Base-by-base conservation (phyloP, 2,113 vertebrate genomes). In the Aptenodytes forsteri region DNA sequence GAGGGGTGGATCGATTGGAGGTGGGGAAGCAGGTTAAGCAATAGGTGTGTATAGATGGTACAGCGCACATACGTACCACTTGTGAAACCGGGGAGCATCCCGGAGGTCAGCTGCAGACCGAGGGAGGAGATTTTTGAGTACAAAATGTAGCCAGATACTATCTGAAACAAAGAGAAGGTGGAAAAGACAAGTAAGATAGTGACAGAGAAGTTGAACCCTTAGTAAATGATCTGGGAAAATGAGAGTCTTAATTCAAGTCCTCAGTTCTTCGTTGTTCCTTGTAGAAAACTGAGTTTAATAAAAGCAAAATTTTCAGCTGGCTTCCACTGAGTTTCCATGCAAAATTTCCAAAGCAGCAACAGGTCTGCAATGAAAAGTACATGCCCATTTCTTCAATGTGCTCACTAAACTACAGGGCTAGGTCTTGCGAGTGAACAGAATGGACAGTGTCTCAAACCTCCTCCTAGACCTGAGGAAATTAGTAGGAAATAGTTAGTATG, bases 401-500 rank as follows among this genome's bases (percentile, higher is more conserved):
- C 49, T 27, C n/a, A 59, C 26, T 21, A n/a, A 84, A 47, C 42
- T 52, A 56, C 23, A 46, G 42, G 13, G 32, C 17, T 38, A 27
- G 0, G 3, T 83, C 15, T 49, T 78, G 16, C 0, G 0, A 92
- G 29, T 30, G 10, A 91, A 72, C 16, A 61, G 44, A 76, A 87
- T 9, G 29, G 76, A 82, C 3, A 8, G 29, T 11, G 26, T 11
- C 59, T 67, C 70, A 77, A 82, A 55, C 6, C 32, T 87, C 47
- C n/a, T 76, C 67, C n/a, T 27, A 38, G 11, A 62, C 19, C 42
- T 55, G 27, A 87, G 30, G 55, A 92, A 70, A n/a, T n/a, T 27
- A 85, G 27, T 16, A 79, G 11, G 29, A 90, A 78, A 72, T 9
- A 38, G 25, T 50, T 59, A 66, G 29, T 19, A 73, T 1, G 9